Evolutionary conservation across 2,113 vertebrate species (phyloP), one percentile per base, ranked within the genome.

Genomic region (Oxyruncus cristatus): DNA sequence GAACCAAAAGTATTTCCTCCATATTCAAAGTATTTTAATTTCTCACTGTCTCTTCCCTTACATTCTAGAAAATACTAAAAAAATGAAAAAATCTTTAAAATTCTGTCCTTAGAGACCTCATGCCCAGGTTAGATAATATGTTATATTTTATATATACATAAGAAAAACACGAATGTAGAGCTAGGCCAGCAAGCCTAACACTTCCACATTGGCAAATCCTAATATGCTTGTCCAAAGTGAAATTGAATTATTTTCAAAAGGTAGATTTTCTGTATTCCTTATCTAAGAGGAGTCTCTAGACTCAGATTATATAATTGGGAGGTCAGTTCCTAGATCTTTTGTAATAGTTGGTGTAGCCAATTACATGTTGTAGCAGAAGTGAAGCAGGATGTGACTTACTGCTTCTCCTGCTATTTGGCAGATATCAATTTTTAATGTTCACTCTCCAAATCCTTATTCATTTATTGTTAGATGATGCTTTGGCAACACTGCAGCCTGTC

Each of bases 381-480:
- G 35, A 93, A 95, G 33, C 47, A 75, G 37, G 78, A 82, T 95
- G 33, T 87, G 92, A 53, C 46, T 94, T 95, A 73, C 80, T 84
- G 41, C 50, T 94, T 82, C 81, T 74, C 21, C 6, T 86, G 55
- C 28, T 89, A 17, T 83, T 97, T 89, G 87, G 53, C 50, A 90
- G 58, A 62, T 78, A 66, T 7, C 24, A 14, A 20, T 86, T 96
- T 95, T 89, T 88, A 93, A 88, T 86, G 62, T 93, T 39, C 28
- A 88, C 32, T 88, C 44, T 70, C 53, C 30, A 41, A 46, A 62
- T 35, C 55, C 67, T 67, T n/a, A 23, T 80, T 95, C 53, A 52
- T 96, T 87, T 92, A 88, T 85, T 85, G 14, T 73, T 68, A 75
- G 47, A 90, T 94, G 73, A 46, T 93, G 50, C 89, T 93, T 92